Base-by-base conservation (phyloP, 2,888 invertebrate genomes). In the Atethmia centrago region DNA sequence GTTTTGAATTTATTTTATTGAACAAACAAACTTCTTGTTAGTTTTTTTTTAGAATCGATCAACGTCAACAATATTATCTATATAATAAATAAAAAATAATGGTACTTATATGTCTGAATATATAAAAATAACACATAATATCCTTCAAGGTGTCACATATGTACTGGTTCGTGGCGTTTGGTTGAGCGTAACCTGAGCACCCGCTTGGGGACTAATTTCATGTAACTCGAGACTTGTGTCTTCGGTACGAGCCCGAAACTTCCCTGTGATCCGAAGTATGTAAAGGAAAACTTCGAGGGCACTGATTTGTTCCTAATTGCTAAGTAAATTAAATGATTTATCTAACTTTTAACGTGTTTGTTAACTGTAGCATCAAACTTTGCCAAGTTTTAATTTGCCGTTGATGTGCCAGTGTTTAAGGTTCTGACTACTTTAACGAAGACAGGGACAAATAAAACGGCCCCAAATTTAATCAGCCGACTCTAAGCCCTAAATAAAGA, bases 191-290 rank as follows among this genome's bases (percentile, higher is more conserved):
- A 83, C 81, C 85, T 87, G 85, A 87, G 84, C 65, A 67, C 81
- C 85, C 91, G 87, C 92, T 87, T 71, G 67, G 92, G 90, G 90
- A 90, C 88, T 92, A 91, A 93, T 93, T 86, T 89, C 79, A 76
- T 82, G 90, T 88, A 91, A 92, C 85, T 85, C 84, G 89, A 91
- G 74, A 59, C 69, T 72, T 72, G 71, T 84, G 74, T 79, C 80
- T 79, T 78, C 74, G 77, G 68, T 82, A 55, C 85, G 87, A 79
- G 82, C 81, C 74, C 62, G 67, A 77, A 87, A 86, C 86, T 88
- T 87, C 74, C 71, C 77, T 84, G 59, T 69, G 80, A 87, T 79
- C 75, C 74, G 10, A 79, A 80, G 76, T 75, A 75, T 83, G 85
- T 82, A 82, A 86, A 79, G 84, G 80, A 88, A 85, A 90, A 89